Percentiles rank a stretch among this genome's conserved stretches.
Evolutionary conservation across 92 coral and sea anemone species (phyloP).

Genomic region (Paramuricea clavata): DNA sequence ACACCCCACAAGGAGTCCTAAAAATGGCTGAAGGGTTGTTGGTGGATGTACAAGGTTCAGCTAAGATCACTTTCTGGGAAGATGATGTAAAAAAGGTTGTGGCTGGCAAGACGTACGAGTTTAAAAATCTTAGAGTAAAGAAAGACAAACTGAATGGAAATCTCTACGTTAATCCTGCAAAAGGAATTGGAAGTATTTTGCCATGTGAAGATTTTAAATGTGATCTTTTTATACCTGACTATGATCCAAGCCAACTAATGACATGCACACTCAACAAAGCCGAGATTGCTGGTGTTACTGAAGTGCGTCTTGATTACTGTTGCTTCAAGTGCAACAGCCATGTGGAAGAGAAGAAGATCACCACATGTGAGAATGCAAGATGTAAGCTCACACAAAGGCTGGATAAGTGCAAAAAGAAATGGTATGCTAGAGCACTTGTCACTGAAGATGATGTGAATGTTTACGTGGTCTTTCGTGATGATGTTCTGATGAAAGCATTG

Average conservation of each 20-base stretch:
- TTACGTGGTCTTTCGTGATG: slow-evolving; percentile 1
- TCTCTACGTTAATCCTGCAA: slow-evolving; percentile 29
- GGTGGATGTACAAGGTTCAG: slow-evolving; percentile 28
- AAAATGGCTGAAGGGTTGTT: not conserved
- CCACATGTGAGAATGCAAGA: slow-evolving; percentile 6
- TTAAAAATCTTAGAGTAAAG: slow-evolving; percentile 16
- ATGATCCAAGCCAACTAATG: slow-evolving; percentile 31
- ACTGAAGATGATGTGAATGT: not conserved
- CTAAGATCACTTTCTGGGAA: slow-evolving; percentile 27
- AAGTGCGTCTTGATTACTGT: slow-evolving; percentile 11
- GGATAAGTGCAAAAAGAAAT: slow-evolving; percentile 21
- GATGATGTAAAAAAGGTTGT: slow-evolving; percentile 18
- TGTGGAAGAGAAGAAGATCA: not conserved
- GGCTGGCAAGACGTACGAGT: slow-evolving; percentile 20
- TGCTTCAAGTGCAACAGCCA: slow-evolving; percentile 31
- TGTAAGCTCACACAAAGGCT: slow-evolving; percentile 36
- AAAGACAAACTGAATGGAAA: not conserved
- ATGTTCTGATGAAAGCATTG: slow-evolving; percentile 9
- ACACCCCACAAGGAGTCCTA: not conserved
- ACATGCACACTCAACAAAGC: slow-evolving; percentile 12
- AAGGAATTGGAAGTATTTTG: not conserved
- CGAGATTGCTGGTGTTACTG: slow-evolving; percentile 17
- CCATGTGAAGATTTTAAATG: not conserved
- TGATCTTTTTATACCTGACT: not conserved
- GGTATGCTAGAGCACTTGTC: slow-evolving; percentile 13